phyloP scores from a whole-genome alignment of 2,113 vertebrate species.

The Grammomys dolichurus region DNA sequence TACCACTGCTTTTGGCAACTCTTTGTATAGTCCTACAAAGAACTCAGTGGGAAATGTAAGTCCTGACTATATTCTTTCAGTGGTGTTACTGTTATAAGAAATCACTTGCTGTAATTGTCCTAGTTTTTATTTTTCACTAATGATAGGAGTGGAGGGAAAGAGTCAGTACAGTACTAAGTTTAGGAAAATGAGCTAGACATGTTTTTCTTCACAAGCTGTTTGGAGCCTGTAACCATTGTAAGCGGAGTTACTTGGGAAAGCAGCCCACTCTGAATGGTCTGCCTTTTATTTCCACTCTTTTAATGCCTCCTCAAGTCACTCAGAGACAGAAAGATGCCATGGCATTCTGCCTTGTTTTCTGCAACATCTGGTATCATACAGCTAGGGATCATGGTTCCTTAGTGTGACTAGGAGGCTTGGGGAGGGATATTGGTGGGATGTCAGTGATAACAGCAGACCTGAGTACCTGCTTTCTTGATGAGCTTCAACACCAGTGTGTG shows the following conservation, averaged over 20 bases:
- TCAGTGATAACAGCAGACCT: background rate
- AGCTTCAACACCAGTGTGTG: background rate
- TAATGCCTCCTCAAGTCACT: background rate
- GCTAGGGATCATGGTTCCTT: background rate
- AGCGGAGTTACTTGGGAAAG: background rate
- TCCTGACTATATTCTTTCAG: background rate
- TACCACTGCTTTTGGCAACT: background rate
- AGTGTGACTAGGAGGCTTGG: constrained; percentile 9
- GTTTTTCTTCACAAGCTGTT: background rate
- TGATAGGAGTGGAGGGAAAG: background rate
- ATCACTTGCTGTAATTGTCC: constrained; percentile 21
- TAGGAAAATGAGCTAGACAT: background rate
- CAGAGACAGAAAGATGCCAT: background rate
- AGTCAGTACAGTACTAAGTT: background rate
- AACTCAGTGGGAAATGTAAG: constrained; percentile 34
- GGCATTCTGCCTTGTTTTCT: background rate
- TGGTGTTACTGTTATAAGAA: constrained; percentile 41
- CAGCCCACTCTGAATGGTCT: background rate
- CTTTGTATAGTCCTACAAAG: constrained; percentile 34
- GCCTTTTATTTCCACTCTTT: background rate
- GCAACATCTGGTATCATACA: background rate
- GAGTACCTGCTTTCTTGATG: background rate
- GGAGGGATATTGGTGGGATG: background rate
- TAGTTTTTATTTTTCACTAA: constrained; percentile 39
- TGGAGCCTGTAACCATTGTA: background rate